Conservation (phyloP, 2,888 invertebrate genomes). For the Netelia fuscicornis region DNA sequence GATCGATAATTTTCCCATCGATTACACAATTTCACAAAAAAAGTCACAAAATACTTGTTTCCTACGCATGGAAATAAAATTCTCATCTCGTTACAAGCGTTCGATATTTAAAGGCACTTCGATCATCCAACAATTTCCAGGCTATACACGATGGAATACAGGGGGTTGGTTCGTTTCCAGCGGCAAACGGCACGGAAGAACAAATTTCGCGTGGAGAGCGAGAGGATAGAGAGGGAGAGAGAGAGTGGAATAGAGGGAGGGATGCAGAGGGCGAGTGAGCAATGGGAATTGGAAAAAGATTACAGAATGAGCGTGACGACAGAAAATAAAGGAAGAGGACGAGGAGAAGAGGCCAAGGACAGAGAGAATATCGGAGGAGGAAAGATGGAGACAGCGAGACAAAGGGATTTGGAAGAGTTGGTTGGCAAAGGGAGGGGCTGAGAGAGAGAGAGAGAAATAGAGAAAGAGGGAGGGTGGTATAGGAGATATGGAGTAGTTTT, state of each 20-base stretch:
- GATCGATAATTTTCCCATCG: too few species aligned
- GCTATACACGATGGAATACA: not conserved
- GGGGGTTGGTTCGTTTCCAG: constrained; percentile 5
- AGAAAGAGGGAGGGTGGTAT: constrained; percentile 23
- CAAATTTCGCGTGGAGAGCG: constrained; percentile 47
- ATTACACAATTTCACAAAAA: not conserved
- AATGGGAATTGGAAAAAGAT: constrained; percentile 54
- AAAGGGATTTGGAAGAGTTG: constrained; percentile 18
- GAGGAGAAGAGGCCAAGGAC: not conserved
- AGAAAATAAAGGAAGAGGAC: not conserved
- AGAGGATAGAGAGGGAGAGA: constrained; percentile 33
- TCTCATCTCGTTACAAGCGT: not conserved
- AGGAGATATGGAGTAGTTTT: constrained; percentile 46
- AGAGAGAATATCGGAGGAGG: not conserved
- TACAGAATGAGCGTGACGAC: constrained; percentile 53
- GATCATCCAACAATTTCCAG: constrained; percentile 40
- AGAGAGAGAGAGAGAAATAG: constrained; percentile 19
- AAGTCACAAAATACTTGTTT: not conserved
- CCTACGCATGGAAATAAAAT: not conserved
- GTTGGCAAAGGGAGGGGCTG: not conserved
- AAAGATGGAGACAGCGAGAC: constrained; percentile 23
- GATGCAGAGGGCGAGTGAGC: constrained; percentile 47
- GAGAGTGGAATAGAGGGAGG: constrained; percentile 7
- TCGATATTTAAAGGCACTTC: constrained; percentile 28
- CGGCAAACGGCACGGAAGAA: constrained; percentile 50